phyloP scores from a whole-genome alignment of 2,888 invertebrate species.

The Spisula subtruncata region DNA sequence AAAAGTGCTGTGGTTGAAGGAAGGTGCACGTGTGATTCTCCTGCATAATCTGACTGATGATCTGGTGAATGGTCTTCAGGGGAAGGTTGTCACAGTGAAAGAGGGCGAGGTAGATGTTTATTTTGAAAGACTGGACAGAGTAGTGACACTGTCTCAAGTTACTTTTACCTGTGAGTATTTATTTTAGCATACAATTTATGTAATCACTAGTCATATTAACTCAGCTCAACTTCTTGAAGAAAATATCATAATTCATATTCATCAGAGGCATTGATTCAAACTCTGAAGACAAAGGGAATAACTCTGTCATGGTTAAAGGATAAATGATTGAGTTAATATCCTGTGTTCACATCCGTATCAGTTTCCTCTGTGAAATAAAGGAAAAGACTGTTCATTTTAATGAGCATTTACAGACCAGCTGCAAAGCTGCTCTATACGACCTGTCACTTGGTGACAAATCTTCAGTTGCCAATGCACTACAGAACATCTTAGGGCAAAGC shows the following conservation, averaged over 20 bases:
- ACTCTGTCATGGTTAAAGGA: no score
- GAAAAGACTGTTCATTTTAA: not conserved
- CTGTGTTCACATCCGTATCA: no score
- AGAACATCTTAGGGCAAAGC: slow-evolving; percentile 20
- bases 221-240: not conserved
- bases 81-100: slow-evolving; percentile 13
- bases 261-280: not conserved
- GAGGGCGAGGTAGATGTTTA: slow-evolving; percentile 14
- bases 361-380: not conserved
- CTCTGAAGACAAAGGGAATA: no score
- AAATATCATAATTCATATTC: not conserved
- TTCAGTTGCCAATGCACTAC: slow-evolving; percentile 12
- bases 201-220: not conserved
- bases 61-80: slow-evolving; percentile 41
- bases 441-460: slow-evolving; percentile 10
- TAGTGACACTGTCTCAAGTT: not conserved
- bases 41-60: slow-evolving; percentile 25
- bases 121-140: not conserved
- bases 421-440: slow-evolving; percentile 12
- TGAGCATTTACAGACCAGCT: slow-evolving; percentile 5
- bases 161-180: slow-evolving; percentile 24
- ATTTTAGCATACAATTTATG: not conserved
- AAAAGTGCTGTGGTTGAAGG: slow-evolving; percentile 44
- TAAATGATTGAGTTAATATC: no score
- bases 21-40: not conserved